Percentiles rank a stretch among this genome's conserved stretches.
These are phyloP conservation scores for Xestia xanthographa DNA, from an alignment of 2,888 invertebrate genomes.

Conservation along the genomic window DNA sequence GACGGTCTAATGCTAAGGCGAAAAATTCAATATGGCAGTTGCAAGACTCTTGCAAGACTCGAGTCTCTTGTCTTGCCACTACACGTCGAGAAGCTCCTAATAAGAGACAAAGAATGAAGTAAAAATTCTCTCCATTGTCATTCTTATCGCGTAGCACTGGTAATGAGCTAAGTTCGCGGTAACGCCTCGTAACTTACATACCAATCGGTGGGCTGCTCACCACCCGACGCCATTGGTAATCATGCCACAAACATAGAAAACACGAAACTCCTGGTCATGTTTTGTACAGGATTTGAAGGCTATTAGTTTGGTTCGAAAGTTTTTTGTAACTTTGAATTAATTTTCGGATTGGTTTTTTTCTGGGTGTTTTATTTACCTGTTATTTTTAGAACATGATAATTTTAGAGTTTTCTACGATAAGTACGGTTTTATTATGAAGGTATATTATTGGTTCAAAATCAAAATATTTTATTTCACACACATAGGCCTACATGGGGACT, in stretches of 20 bases:
- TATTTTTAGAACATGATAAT: conserved; percentile 3
- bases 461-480: no score
- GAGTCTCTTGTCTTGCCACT: conserved; percentile 77
- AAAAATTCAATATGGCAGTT: conserved; percentile 80
- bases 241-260: conserved; percentile 83
- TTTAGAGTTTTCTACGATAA: not conserved
- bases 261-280: conserved; percentile 81
- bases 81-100: conserved; percentile 82
- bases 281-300: conserved; percentile 69
- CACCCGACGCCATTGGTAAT: conserved; percentile 81
- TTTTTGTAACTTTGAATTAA: conserved; percentile 68
- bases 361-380: conserved; percentile 11
- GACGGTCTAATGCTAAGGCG: conserved; percentile 64
- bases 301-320: conserved; percentile 53
- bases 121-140: conserved; percentile 88
- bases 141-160: conserved; percentile 84
- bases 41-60: conserved; percentile 70
- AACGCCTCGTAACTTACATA: conserved; percentile 89
- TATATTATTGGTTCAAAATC: not conserved
- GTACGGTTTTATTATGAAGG: not conserved
- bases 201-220: conserved; percentile 82
- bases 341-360: conserved; percentile 37
- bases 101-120: conserved; percentile 83
- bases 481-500: no score
- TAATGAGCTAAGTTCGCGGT: conserved; percentile 90